phyloP scores from a whole-genome alignment of 2,113 vertebrate genomes.

The Zeus faber region DNA sequence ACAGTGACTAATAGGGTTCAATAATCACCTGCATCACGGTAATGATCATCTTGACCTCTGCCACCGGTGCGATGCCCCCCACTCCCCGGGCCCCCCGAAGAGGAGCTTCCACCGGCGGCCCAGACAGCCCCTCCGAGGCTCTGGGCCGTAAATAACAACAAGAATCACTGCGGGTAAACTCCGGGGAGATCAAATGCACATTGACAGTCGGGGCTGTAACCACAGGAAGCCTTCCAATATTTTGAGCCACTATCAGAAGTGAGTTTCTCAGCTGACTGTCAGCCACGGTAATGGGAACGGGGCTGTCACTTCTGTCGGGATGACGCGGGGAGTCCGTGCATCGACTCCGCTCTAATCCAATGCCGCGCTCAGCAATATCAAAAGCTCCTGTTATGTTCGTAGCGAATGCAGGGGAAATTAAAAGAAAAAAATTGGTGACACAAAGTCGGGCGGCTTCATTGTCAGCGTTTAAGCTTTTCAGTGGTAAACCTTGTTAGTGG shows the following conservation, averaged over 20 bases:
- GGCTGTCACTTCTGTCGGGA: conserved; percentile 37
- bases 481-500: conserved; percentile 30
- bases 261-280: conserved; percentile 49
- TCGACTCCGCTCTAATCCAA: background rate
- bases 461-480: conserved; percentile 1
- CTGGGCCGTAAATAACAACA: conserved; percentile 49
- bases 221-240: conserved; percentile 56
- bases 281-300: conserved; percentile 35
- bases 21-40: conserved; percentile 18
- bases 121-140: conserved; percentile 30
- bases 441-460: background rate
- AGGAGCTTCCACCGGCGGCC: conserved; percentile 16
- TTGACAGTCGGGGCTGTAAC: conserved; percentile 54
- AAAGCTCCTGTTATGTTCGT: conserved; percentile 34
- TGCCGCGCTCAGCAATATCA: conserved; percentile 40
- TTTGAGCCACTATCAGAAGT: conserved; percentile 43
- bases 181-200: conserved; percentile 49
- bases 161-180: conserved; percentile 50
- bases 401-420: conserved; percentile 21
- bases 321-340: conserved; percentile 25
- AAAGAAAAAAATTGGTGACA: too few relatives aligned
- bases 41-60: conserved; percentile 24
- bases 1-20: conserved; percentile 7
- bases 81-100: too few relatives aligned
- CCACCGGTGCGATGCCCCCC: too few relatives aligned